Conservation (phyloP, 2,113 vertebrate genomes). For the Nettapus auritus region DNA sequence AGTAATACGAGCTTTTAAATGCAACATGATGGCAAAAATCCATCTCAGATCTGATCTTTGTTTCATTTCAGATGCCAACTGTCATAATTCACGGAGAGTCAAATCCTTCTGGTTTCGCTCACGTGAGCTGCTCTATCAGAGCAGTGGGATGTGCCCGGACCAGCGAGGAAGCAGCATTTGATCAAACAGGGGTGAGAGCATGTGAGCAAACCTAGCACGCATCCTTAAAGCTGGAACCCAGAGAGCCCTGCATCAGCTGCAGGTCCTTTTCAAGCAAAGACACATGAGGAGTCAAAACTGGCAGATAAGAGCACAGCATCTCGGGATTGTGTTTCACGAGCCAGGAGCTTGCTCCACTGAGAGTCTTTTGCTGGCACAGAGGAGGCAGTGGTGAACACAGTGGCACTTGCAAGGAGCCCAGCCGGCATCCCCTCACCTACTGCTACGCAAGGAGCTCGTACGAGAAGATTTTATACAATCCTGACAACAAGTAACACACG, state of each 20-base stretch:
- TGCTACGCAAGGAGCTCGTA: neutral
- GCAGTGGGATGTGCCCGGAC: neutral
- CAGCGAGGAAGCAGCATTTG: neutral
- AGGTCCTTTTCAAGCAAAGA: neutral
- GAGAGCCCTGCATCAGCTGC: neutral
- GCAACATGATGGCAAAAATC: slow-evolving; percentile 67
- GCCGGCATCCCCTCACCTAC: neutral
- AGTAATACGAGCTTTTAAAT: slow-evolving; percentile 71
- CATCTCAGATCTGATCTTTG: slow-evolving; percentile 39
- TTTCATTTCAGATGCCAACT: slow-evolving; percentile 45
- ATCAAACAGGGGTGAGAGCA: neutral
- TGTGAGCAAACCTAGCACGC: no score
- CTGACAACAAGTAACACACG: neutral
- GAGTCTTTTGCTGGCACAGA: neutral
- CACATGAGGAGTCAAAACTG: neutral
- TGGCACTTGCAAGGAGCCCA: neutral
- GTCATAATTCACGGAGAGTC: neutral
- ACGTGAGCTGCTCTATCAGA: neutral
- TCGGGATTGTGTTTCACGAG: neutral
- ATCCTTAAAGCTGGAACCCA: neutral
- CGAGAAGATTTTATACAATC: neutral
- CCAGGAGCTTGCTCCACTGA: neutral
- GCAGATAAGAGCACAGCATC: neutral
- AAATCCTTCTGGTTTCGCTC: neutral
- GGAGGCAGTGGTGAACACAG: neutral